phyloP scores from a whole-genome alignment of 2,797 vertebrate genomes.

The Muscicapa comitata region DNA sequence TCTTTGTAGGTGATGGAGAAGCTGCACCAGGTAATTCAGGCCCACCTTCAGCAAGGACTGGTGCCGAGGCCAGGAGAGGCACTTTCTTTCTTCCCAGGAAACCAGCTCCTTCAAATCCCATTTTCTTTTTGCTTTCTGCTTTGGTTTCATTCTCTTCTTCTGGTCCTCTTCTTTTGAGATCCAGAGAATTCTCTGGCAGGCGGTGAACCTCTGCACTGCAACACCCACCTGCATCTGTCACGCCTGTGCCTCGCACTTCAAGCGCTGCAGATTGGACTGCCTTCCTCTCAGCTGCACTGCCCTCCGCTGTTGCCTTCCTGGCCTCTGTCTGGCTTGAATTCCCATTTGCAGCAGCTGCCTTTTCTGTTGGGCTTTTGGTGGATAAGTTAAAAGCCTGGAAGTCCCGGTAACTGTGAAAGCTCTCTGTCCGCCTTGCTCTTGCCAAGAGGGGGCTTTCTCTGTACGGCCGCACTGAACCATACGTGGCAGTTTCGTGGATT shows the following conservation, averaged over 20 bases:
- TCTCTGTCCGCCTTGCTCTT: conserved; percentile 91
- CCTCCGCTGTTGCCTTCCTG: conserved; percentile 57
- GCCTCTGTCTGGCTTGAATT: conserved; percentile 70
- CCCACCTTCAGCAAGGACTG: conserved; percentile 79
- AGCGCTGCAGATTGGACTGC: conserved; percentile 48
- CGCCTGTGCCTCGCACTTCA: conserved; percentile 73
- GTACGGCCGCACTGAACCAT: conserved; percentile 90
- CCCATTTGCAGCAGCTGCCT: conserved; percentile 56
- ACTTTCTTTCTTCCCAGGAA: conserved; percentile 89
- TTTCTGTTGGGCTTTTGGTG: conserved; percentile 80
- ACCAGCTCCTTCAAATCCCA: conserved; percentile 85
- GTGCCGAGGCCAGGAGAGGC: conserved; percentile 81
- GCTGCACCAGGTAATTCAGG: conserved; percentile 86
- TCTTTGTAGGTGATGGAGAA: conserved; percentile 91
- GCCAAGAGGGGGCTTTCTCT: conserved; percentile 95
- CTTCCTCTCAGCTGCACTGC: conserved; percentile 66
- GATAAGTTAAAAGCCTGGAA: conserved; percentile 86
- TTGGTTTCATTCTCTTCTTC: conserved; percentile 86
- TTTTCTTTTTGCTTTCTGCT: conserved; percentile 84
- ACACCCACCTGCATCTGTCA: conserved; percentile 45
- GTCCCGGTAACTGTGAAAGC: conserved; percentile 92
- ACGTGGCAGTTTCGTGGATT: conserved; percentile 86
- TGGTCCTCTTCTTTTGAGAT: conserved; percentile 78
- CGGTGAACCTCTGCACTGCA: conserved; percentile 68
- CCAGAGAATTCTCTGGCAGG: conserved; percentile 77